Base-by-base conservation (phyloP, 2,888 invertebrate genomes). In the Caenorhabditis afra region DNA sequence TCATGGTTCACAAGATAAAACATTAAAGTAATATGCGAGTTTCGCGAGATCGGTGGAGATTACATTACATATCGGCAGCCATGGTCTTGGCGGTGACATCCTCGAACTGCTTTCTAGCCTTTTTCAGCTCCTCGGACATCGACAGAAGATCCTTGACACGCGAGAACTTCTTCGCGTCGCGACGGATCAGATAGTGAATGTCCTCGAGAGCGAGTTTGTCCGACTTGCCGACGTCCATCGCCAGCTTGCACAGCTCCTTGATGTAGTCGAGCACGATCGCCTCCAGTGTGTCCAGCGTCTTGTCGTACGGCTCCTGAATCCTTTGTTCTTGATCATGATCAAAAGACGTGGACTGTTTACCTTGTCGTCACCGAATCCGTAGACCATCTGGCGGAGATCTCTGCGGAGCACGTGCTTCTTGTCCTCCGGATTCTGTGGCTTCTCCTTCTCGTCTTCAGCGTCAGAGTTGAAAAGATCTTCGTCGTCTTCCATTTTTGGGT, bases 361-460 rank as follows among this genome's bases (percentile, higher is more conserved):
- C 91, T 96, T 96, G 91, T 99, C 98, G 91, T 99, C 99, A 4
- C 99, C 99, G 92, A 99, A 99, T 0, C 99, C 99, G 91, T 96
- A 99, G 96, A 99, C 97, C 98, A 99, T 99, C 87, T 96, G 96
- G 37, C 96, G 93, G 49, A 97, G 85, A 82, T 91, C 90, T 93
- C 93, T 98, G 93, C 93, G 76, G 52, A 89, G 81, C 18, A 81
- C 58, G 61, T 77, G 81, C 61, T 85, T 85, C 44, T 82, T 78
- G 67, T 84, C 85, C 41, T 84, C 85, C 20, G 80, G 79, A 61
- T 50, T 47, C 22, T 37, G 37, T 37, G 58, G 52, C 49, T 80
- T 82, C 22, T 82, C 81, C 62, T 81, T 84, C 23, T 82, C 83
- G 11, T 82, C 83, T 44, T 86, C 86, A 12, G 41, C 62, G 37